These are phyloP conservation scores for Sebastiscus albofasciatus DNA, from an alignment of 2,797 vertebrate species.

Conservation along the genomic window DNA sequence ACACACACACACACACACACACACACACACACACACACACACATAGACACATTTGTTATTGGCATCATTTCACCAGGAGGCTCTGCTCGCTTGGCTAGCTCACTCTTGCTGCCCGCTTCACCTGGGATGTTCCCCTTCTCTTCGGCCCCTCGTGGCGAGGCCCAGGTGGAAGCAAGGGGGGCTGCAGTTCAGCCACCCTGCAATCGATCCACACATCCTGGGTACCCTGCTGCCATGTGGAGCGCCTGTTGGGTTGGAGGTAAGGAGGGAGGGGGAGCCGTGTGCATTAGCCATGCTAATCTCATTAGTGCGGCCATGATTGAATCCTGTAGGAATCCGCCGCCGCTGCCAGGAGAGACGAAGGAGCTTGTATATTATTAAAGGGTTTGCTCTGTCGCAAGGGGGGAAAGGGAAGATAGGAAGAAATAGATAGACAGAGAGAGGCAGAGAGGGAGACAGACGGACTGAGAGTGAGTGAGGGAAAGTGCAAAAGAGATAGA, in stretches of 20 bases:
- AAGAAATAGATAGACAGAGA: neutral
- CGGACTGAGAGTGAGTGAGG: neutral
- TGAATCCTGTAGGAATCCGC: conserved; percentile 74
- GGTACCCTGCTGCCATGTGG: conserved; percentile 6
- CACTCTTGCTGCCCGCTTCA: conserved; percentile 12
- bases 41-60: neutral
- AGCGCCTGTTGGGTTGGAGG: conserved; percentile 12
- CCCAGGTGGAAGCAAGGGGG: conserved; percentile 12
- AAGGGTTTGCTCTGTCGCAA: conserved; percentile 50
- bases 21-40: neutral
- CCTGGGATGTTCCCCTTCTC: conserved; percentile 32
- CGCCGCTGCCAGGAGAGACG: conserved; percentile 57
- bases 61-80: conserved; percentile 25
- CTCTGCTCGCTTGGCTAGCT: conserved; percentile 5
- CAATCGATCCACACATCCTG: conserved; percentile 24
- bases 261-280: conserved; percentile 20
- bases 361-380: conserved; percentile 69
- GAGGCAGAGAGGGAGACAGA: neutral
- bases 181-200: conserved; percentile 24
- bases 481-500: neutral
- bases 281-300: conserved; percentile 74
- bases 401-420: neutral
- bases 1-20: neutral
- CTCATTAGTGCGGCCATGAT: conserved; percentile 71
- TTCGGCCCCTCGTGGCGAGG: neutral